Percentiles rank a stretch among this genome's conserved stretches.
These are phyloP conservation scores for Macropus fuliginosus DNA, from an alignment of 2,797 vertebrate genomes.

Conservation along the genomic window DNA sequence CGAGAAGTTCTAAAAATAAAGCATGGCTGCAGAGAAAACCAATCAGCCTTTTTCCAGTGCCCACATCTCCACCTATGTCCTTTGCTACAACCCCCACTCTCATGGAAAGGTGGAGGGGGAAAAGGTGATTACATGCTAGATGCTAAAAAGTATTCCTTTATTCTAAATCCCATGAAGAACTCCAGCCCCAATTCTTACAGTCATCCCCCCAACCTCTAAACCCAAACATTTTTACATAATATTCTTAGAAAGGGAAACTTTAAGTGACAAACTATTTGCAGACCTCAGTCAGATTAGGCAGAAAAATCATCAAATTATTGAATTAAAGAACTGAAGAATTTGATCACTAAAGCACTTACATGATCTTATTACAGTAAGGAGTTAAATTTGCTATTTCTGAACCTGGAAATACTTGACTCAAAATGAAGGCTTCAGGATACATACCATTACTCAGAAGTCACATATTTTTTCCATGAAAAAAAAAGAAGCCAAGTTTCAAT, in stretches of 20 bases:
- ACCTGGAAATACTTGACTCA: not conserved
- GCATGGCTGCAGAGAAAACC: not conserved
- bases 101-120: not conserved
- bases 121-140: not conserved
- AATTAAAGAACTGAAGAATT: not conserved
- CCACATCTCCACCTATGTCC: not conserved
- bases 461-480: not conserved
- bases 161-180: not conserved
- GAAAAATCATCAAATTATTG: not conserved
- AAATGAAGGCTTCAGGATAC: not conserved
- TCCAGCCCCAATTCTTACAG: not conserved
- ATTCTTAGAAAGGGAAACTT: not conserved
- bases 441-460: not conserved
- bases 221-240: not conserved
- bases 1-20: not conserved
- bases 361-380: not conserved
- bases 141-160: not conserved
- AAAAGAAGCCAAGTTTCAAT: not conserved
- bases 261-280: not conserved
- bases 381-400: not conserved
- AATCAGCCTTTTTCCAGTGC: not conserved
- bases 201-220: not conserved
- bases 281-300: not conserved
- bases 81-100: not conserved
- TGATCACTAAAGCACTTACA: not conserved